Evolutionary conservation across 2,113 vertebrate species (phyloP), one percentile per base, ranked within the genome.

Genomic region (Oryzias curvinotus): DNA sequence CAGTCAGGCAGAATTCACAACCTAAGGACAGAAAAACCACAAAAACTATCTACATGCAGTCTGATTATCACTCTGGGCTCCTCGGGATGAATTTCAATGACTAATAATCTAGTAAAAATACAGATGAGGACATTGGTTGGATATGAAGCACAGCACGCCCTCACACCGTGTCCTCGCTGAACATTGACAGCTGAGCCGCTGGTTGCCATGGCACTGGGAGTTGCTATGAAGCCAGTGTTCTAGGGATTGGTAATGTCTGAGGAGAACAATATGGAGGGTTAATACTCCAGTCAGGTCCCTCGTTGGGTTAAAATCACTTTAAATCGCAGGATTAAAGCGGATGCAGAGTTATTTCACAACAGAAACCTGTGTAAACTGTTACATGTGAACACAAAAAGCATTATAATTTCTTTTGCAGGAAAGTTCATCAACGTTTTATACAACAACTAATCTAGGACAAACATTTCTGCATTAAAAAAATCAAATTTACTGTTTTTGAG

Each of bases 171-270:
- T 45, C 69, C 68, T 73, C 51, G 2, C 66, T 64, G 66, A 84
- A 75, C 73, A 42, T 65, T 71, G 83, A 86, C 49, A 74, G 77
- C 81, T 69, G 73, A 73, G 82, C 64, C 58, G 48, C 69, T 65
- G 25, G 92, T 93, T 90, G 84, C 89, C 91, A 93, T 92, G 87
- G 90, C 60, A 79, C 78, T 49, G 28, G 47, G 65, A 68, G 90
- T 89, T 89, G 87, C 90, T 86, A 90, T 89, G 89, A 87, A 85
- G 70, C 65, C 90, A 86, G 72, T 68, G 83, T 77, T 75, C 58
- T 51, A 60, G 71, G 75, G 63, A 19, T 56, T 28, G 57, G 59
- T 78, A 58, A 54, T 30, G 43, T 78, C 70, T 62, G 58, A 47
- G 48, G 63, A 74, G 66, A 80, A 86, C 84, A 86, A 73, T 57